These are phyloP conservation scores for Coleophora flavipennella DNA, from an alignment of 2,888 invertebrate species.

Conservation along the genomic window DNA sequence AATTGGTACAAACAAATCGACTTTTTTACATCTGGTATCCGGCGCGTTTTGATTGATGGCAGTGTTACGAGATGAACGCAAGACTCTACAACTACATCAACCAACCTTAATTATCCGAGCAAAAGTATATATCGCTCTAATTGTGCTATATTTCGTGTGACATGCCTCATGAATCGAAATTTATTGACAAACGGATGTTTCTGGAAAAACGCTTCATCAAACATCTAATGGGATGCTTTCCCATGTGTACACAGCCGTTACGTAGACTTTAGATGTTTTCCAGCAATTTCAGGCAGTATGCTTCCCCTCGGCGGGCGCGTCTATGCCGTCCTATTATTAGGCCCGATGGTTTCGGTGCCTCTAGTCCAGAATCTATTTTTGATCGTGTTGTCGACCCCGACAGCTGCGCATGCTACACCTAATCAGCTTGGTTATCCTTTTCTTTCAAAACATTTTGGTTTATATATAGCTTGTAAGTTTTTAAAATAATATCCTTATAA, in stretches of 20 bases:
- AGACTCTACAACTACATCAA: too few species aligned
- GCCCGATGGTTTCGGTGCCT: slow-evolving; percentile 24
- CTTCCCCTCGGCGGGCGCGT: slow-evolving; percentile 3
- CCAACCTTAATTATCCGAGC: too few species aligned
- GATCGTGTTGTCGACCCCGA: slow-evolving; percentile 51
- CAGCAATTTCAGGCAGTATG: background rate
- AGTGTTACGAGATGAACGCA: too few species aligned
- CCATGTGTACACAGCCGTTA: background rate
- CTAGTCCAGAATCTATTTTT: slow-evolving; percentile 48
- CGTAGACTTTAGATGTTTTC: slow-evolving; percentile 1
- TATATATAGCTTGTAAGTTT: too few species aligned
- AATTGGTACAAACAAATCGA: background rate
- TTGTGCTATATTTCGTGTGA: too few species aligned
- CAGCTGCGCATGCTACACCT: slow-evolving; percentile 18
- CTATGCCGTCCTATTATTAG: slow-evolving; percentile 41
- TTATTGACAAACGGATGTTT: background rate
- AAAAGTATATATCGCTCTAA: too few species aligned
- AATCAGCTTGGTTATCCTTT: too few species aligned
- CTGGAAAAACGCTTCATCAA: background rate
- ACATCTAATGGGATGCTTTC: background rate
- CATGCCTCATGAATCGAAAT: background rate
- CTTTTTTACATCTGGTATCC: too few species aligned
- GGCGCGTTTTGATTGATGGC: too few species aligned
- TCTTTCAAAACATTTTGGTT: too few species aligned
- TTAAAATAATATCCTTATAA: too few species aligned